These are phyloP conservation scores for Ethmia dodecea DNA, from an alignment of 2,888 invertebrate genomes.

Conservation along the genomic window DNA sequence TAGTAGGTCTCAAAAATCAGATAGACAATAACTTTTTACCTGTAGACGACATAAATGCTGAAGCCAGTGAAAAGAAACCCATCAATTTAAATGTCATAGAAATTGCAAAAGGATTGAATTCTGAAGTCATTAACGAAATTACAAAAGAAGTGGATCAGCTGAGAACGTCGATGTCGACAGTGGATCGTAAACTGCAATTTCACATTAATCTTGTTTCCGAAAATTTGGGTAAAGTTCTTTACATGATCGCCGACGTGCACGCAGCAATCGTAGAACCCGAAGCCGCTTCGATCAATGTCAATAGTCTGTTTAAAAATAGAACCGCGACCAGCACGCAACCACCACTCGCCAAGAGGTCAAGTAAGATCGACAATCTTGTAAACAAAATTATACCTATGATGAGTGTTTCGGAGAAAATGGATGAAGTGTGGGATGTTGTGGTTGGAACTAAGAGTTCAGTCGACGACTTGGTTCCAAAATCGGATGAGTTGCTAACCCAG, in stretches of 20 bases:
- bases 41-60: slow-evolving; percentile 89
- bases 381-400: slow-evolving; percentile 91
- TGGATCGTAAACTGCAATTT: slow-evolving; percentile 89
- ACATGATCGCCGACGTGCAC: slow-evolving; percentile 89
- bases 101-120: slow-evolving; percentile 89
- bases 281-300: slow-evolving; percentile 70
- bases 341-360: slow-evolving; percentile 79
- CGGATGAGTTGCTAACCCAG: slow-evolving; percentile 89
- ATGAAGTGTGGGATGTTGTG: slow-evolving; percentile 93
- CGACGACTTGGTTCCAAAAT: slow-evolving; percentile 90
- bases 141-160: slow-evolving; percentile 89
- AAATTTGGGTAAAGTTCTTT: slow-evolving; percentile 86
- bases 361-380: slow-evolving; percentile 88
- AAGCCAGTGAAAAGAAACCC: slow-evolving; percentile 92
- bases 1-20: slow-evolving; percentile 88
- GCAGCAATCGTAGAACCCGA: slow-evolving; percentile 89
- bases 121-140: slow-evolving; percentile 88
- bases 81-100: slow-evolving; percentile 90
- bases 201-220: slow-evolving; percentile 91
- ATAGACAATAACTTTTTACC: slow-evolving; percentile 89
- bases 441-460: slow-evolving; percentile 93
- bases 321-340: slow-evolving; percentile 79
- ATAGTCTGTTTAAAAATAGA: slow-evolving; percentile 69
- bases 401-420: slow-evolving; percentile 92
- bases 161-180: slow-evolving; percentile 85